These are phyloP conservation scores for Telenomus remus DNA, from an alignment of 1,140 invertebrate species.

Conservation along the genomic window DNA sequence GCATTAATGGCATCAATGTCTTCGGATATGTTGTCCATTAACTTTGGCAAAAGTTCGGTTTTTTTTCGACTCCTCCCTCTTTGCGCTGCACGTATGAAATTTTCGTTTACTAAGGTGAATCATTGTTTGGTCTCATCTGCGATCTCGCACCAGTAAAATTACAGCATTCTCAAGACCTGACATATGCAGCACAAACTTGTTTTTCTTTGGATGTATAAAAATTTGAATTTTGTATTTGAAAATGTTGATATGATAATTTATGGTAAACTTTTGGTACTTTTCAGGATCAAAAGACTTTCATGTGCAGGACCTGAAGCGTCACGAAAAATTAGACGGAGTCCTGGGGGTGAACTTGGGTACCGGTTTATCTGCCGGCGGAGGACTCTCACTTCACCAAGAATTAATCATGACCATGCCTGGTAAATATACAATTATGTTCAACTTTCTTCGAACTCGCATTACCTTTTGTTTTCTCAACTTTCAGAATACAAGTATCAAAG, in stretches of 20 bases:
- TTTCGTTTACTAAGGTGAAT: slow-evolving; percentile 21
- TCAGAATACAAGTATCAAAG: too few relatives aligned
- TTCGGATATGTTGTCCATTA: slow-evolving; percentile 15
- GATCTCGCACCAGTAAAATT: too few relatives aligned
- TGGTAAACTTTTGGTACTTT: slow-evolving; percentile 9
- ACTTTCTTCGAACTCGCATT: slow-evolving; percentile 2
- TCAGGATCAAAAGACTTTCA: slow-evolving; percentile 72
- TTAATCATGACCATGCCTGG: slow-evolving; percentile 74
- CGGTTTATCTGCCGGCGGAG: slow-evolving; percentile 70
- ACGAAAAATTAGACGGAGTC: slow-evolving; percentile 74
- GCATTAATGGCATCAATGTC: slow-evolving; percentile 23
- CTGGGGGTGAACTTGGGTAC: slow-evolving; percentile 72
- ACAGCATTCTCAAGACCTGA: too few relatives aligned
- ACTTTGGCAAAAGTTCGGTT: slow-evolving; percentile 2
- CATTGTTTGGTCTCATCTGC: slow-evolving; percentile 1
- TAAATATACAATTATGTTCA: slow-evolving; percentile 7
- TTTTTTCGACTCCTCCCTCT: not conserved
- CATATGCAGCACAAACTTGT: too few relatives aligned
- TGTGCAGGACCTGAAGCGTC: slow-evolving; percentile 71
- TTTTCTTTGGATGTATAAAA: too few relatives aligned
- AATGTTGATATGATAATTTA: too few relatives aligned
- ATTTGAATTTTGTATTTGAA: too few relatives aligned
- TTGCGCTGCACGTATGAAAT: not conserved
- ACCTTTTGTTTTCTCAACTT: not conserved
- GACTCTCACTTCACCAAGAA: slow-evolving; percentile 72